Conservation (phyloP, 1,140 invertebrate species). For the Zaprionus camerounensis region DNA sequence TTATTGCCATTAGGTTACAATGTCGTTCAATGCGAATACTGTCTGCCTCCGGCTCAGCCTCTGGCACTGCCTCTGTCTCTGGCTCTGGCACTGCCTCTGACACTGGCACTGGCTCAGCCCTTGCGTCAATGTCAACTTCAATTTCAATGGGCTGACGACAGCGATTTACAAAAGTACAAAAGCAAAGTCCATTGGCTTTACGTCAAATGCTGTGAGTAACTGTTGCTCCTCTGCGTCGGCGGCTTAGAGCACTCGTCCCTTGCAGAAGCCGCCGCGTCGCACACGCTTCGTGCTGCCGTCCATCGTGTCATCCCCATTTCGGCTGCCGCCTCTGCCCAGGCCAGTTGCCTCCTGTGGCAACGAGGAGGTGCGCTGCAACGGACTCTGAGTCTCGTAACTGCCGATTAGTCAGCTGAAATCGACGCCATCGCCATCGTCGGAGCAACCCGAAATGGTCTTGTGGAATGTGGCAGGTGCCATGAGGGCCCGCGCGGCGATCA, state of each 20-base stretch:
- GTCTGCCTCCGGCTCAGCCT: slow-evolving; percentile 15
- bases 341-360: slow-evolving; percentile 55
- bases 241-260: slow-evolving; percentile 68
- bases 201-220: slow-evolving; percentile 31
- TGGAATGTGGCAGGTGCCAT: slow-evolving; percentile 83
- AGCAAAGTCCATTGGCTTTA: slow-evolving; percentile 58
- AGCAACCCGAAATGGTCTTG: slow-evolving; percentile 82
- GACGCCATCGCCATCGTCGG: slow-evolving; percentile 76
- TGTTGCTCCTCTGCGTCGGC: neutral
- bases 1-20: slow-evolving; percentile 83
- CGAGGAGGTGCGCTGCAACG: slow-evolving; percentile 67
- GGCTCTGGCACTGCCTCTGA: neutral
- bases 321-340: slow-evolving; percentile 11
- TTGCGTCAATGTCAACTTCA: slow-evolving; percentile 4
- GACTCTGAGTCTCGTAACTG: slow-evolving; percentile 59
- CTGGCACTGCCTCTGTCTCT: neutral
- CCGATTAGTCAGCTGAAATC: slow-evolving; percentile 83
- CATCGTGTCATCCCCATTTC: neutral
- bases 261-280: slow-evolving; percentile 77
- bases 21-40: slow-evolving; percentile 80
- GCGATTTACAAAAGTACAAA: slow-evolving; percentile 76
- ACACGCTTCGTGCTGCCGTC: slow-evolving; percentile 50
- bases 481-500: slow-evolving; percentile 77
- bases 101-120: neutral
- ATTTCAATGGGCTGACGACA: slow-evolving; percentile 32